Conservation (phyloP, 2,797 vertebrate genomes). For the Anguilla pacifica region DNA sequence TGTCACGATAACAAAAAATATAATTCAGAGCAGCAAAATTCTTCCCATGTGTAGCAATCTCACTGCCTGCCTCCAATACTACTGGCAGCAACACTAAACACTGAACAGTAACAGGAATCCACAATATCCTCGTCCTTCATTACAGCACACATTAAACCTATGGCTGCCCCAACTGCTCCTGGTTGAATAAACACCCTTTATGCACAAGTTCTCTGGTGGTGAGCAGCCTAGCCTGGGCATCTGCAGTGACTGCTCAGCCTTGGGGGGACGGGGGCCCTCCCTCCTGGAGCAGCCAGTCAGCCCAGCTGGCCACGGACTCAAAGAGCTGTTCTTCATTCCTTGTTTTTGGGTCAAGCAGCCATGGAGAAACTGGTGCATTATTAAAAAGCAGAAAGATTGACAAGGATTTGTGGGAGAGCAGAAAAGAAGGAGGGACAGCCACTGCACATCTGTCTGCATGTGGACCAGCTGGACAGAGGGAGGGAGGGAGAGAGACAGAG, state of each 20-base stretch:
- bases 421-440: background rate
- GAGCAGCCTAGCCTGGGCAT: background rate
- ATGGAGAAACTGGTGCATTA: background rate
- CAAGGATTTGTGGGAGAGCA: background rate
- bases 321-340: no score
- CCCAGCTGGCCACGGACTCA: background rate
- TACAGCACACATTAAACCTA: background rate
- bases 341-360: background rate
- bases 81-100: background rate
- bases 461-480: background rate
- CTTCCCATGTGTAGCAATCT: background rate
- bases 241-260: background rate
- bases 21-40: background rate
- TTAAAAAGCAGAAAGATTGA: background rate
- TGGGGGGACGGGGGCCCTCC: background rate
- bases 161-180: background rate
- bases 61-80: slow-evolving; percentile 29
- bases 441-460: background rate
- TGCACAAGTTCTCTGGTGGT: background rate
- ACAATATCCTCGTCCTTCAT: background rate
- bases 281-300: background rate
- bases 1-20: slow-evolving; percentile 17
- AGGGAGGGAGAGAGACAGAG: no score
- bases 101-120: background rate
- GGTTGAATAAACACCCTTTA: background rate